Evolutionary conservation across 2,888 invertebrate species (phyloP).

Genomic region (Caenorhabditis zanzibari): DNA sequence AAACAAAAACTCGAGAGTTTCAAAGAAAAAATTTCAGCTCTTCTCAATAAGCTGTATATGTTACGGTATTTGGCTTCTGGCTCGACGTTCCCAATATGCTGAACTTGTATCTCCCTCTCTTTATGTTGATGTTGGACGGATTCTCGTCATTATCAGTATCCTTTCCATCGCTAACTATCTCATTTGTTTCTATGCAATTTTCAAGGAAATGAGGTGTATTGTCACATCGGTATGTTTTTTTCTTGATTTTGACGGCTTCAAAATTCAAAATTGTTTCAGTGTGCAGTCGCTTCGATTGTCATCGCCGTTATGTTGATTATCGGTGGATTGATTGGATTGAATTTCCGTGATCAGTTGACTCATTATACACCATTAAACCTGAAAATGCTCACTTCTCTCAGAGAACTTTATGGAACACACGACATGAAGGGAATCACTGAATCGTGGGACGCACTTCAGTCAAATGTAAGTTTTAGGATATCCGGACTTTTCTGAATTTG

Average conservation of each 20-base stretch:
- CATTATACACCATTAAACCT: constrained; percentile 81
- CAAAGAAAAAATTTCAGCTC: constrained; percentile 71
- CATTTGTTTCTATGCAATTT: constrained; percentile 77
- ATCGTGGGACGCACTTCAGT: constrained; percentile 82
- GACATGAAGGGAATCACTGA: constrained; percentile 80
- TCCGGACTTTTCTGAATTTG: neutral
- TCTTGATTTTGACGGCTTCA: too few relatives aligned
- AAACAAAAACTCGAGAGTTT: neutral
- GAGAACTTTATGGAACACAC: constrained; percentile 80
- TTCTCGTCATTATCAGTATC: constrained; percentile 70
- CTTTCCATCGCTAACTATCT: constrained; percentile 76
- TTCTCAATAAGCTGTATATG: constrained; percentile 76
- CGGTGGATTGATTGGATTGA: constrained; percentile 83
- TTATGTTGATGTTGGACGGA: constrained; percentile 82
- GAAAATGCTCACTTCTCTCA: constrained; percentile 82
- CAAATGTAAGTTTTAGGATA: constrained; percentile 78
- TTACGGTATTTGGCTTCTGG: constrained; percentile 81
- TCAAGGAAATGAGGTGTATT: constrained; percentile 81
- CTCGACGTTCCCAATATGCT: constrained; percentile 78
- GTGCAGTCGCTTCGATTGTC: constrained; percentile 78
- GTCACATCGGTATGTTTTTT: constrained; percentile 78
- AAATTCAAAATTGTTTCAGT: too few relatives aligned
- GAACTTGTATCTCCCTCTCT: constrained; percentile 81
- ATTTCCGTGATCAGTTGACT: constrained; percentile 80
- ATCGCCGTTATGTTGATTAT: constrained; percentile 82